Base-by-base conservation (phyloP, 1,140 invertebrate species). In the Trachymyrmex septentrionalis region DNA sequence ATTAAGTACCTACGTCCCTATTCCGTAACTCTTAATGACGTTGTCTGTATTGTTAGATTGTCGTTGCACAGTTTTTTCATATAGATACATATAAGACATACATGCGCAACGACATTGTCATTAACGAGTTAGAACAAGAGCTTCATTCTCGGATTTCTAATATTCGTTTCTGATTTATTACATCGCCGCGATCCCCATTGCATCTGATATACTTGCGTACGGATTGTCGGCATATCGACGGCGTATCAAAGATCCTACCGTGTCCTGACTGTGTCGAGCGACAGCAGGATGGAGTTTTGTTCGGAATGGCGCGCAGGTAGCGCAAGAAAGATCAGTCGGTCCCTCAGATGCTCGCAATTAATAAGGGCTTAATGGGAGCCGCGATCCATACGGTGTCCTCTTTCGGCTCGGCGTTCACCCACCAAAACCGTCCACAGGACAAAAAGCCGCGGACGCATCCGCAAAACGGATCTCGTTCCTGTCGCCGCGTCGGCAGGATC, bases 321-420 rank as follows among this genome's bases (percentile, higher is more conserved):
- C 81, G 91, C 94, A 95, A 94, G 94, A 95, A 94, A 94, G 90
- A 85, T 91, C 91, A 87, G 92, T 93, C 94, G 94, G 94, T 91
- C 90, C 91, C 90, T 95, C 92, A 94, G 94, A 95, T 95, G 94
- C 93, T 94, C 90, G 93, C 94, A 95, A 95, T 95, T 95, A 95
- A 95, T 95, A 95, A 95, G 93, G 93, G 93, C 94, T 94, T 95
- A 95, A 95, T 95, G 94, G 94, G 93, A 90, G 92, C 93, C 87
- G 91, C 90, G 89, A 86, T 91, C 93, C 92, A 93, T 93, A 93
- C 93, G 89, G 88, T 86, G 78, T 77, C 89, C 76, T 76, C 86
- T 77, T 86, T 86, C 61, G 59, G 67, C 61, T 85, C 67, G 67
- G 55, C 75, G 89, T 90, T 90, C 82, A 88, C 86, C 89, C 89